Evolutionary conservation across 2,797 vertebrate genomes (phyloP).

Genomic region (Tamandua tetradactyla): DNA sequence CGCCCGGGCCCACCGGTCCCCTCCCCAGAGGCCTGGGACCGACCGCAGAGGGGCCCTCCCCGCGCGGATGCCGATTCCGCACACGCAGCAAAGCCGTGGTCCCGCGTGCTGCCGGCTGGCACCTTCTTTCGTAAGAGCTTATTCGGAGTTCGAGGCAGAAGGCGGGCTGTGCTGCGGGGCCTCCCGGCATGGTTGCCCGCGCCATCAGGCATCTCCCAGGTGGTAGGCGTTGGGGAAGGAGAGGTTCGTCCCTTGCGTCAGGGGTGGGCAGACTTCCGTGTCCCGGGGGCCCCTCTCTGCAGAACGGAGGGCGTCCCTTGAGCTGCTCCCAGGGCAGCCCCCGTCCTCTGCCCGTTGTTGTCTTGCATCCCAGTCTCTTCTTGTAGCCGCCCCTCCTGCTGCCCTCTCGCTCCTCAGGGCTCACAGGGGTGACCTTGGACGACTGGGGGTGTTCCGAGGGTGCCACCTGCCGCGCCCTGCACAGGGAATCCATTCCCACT

Average conservation of each 20-base stretch:
- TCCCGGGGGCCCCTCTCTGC: conserved; percentile 1
- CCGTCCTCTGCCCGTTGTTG: conserved; percentile 12
- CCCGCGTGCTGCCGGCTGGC: neutral
- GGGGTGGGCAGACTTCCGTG: neutral
- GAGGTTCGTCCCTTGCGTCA: neutral
- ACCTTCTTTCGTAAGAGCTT: neutral
- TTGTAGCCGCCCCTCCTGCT: conserved; percentile 55
- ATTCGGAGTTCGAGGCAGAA: neutral
- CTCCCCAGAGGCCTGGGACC: neutral
- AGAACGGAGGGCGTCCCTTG: neutral
- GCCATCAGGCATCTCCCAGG: neutral
- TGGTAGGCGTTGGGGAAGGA: neutral
- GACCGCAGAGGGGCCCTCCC: neutral
- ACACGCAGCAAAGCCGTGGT: neutral
- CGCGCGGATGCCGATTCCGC: neutral
- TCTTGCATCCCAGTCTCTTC: conserved; percentile 60
- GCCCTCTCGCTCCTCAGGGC: conserved; percentile 35
- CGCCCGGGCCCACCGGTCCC: no score
- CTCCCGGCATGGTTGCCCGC: neutral
- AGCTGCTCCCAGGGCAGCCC: conserved; percentile 23
- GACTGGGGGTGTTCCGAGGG: conserved; percentile 48
- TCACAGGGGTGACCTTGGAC: conserved; percentile 43
- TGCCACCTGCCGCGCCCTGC: conserved; percentile 59
- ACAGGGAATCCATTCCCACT: conserved; percentile 68
- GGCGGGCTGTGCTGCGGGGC: no score